Evolutionary conservation across 1,140 invertebrate species (phyloP), one percentile per base, ranked within the genome.

Genomic region (Centruroides vittatus): DNA sequence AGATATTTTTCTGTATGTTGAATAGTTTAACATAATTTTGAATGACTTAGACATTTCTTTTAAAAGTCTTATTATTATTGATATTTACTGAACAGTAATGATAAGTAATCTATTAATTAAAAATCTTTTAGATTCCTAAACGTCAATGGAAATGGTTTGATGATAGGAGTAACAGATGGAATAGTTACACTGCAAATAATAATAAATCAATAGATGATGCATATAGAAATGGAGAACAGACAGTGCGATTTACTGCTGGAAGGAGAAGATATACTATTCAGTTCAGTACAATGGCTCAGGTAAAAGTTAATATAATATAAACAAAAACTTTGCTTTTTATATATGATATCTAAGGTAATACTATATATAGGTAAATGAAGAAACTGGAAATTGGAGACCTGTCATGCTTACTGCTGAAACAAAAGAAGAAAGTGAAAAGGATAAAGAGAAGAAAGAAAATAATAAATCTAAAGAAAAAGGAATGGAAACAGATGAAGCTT

Each of bases 101-200:
- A 23, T 23, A 23, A 23, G 23, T 23, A 23, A 23, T 23, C 23
- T 23, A 23, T 23, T 23, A 23, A 23, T 23, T 23, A 23, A 23
- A 23, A 23, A 23, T 23, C 23, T 41, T 41, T 6, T 41, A 64
- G 62, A 52, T 55, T 35, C 48, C 53, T 13, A 66, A 65, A 57
- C 53, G 69, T 7, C 60, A 63, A 36, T 93, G 89, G 89, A 87
- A 88, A 68, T 92, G 88, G 88, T 91, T 88, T 72, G 88, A 93
- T 71, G 78, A 89, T 35, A 81, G 82, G 12, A 83, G 82, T 10
- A 86, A 86, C 7, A 84, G 85, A 69, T 93, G 89, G 89, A 86
- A 82, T 55, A 75, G 81, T 36, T 92, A 92, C 68, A 82, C 83
- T 3, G 72, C 80, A 4, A 68, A 77, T 6, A 89, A 89, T 65